Conservation (phyloP, 2,888 invertebrate genomes). For the Drosophila infuscata region DNA sequence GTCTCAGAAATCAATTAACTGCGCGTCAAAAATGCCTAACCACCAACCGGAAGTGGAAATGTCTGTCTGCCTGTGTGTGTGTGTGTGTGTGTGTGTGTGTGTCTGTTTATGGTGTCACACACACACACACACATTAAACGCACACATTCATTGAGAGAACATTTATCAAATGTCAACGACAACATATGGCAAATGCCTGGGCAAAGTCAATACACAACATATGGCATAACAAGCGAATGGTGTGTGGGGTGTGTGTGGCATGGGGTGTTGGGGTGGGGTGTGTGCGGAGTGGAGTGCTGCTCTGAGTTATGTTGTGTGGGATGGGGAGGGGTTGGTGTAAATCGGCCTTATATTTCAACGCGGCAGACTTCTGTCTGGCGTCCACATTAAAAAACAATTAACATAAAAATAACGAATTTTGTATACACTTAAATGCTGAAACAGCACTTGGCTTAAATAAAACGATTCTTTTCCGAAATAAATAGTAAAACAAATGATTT, state of each 20-base stretch:
- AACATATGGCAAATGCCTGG: conserved; percentile 67
- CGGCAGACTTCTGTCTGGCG: not conserved
- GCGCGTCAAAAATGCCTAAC: conserved; percentile 62
- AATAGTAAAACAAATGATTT: not conserved
- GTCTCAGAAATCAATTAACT: conserved; percentile 76
- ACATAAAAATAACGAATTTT: not conserved
- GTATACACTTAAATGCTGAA: not conserved
- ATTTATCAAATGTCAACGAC: conserved; percentile 72
- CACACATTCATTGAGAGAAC: conserved; percentile 31
- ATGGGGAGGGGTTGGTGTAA: not conserved
- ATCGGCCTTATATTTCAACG: conserved; percentile 10
- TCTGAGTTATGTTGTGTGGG: not conserved
- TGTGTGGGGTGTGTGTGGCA: not conserved
- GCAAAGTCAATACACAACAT: conserved; percentile 54
- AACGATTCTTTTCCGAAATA: fast-evolving
- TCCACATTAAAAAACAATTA: conserved; percentile 5
- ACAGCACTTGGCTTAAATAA: not conserved
- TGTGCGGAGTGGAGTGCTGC: not conserved
- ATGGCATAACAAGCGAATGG: conserved; percentile 41
- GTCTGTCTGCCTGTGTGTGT: not conserved
- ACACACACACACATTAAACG: not conserved
- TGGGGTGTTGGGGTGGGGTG: not conserved
- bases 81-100: conserved; percentile 4
- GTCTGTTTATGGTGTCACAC: conserved; percentile 6
- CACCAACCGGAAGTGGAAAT: conserved; percentile 61